Evolutionary conservation across 1,140 invertebrate genomes (phyloP).

Genomic region (Carposina sasakii): DNA sequence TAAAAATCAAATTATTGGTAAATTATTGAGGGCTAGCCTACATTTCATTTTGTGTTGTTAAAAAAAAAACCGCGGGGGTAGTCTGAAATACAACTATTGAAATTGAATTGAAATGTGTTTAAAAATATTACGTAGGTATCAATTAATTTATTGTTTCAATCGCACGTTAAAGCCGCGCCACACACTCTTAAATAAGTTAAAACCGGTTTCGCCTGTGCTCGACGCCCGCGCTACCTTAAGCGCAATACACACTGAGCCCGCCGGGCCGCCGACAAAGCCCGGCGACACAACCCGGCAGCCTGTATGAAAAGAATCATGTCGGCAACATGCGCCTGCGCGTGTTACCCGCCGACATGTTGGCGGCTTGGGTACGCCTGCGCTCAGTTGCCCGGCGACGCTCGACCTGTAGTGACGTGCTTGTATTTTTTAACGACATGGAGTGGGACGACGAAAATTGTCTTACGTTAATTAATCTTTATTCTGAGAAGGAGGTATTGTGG

Average conservation of each 20-base stretch:
- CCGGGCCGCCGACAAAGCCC: neutral
- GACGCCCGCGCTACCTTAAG: neutral
- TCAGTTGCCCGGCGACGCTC: neutral
- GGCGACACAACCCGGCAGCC: neutral
- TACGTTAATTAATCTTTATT: conserved; percentile 18
- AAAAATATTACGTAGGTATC: too few relatives aligned
- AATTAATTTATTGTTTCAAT: too few relatives aligned
- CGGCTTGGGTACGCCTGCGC: neutral
- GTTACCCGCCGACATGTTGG: neutral
- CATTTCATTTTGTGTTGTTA: too few relatives aligned
- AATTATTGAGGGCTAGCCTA: too few relatives aligned
- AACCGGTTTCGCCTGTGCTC: too few relatives aligned
- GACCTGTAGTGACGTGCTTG: conserved; percentile 11
- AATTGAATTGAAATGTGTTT: too few relatives aligned
- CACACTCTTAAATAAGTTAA: too few relatives aligned
- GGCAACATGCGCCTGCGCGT: neutral
- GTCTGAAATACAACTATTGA: too few relatives aligned
- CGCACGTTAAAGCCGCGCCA: too few relatives aligned
- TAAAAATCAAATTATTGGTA: too few relatives aligned
- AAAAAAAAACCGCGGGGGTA: too few relatives aligned
- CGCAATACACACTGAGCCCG: neutral
- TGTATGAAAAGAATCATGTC: neutral
- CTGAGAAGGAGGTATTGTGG: conserved; percentile 20
- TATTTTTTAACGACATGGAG: conserved; percentile 18
- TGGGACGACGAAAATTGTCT: conserved; percentile 15